These are phyloP conservation scores for Brachyalestes nurse DNA, from an alignment of 2,797 vertebrate genomes.

Conservation along the genomic window DNA sequence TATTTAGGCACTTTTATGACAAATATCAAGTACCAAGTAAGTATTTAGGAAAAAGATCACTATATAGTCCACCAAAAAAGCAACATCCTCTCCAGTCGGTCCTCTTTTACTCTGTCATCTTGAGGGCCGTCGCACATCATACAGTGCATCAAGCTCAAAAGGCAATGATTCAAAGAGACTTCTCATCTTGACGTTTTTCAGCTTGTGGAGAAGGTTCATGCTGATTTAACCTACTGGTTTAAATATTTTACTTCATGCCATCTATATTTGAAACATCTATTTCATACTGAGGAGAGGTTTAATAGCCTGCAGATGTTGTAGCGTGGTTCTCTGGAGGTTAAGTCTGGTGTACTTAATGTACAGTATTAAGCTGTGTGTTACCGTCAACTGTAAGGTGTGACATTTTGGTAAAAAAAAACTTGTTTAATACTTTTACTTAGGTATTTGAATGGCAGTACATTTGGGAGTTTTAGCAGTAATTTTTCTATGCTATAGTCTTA, in stretches of 20 bases:
- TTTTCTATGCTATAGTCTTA: not conserved
- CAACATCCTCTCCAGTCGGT: conserved; percentile 5
- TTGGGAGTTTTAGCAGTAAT: not conserved
- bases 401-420: not conserved
- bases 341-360: not conserved
- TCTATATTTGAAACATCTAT: conserved; percentile 53
- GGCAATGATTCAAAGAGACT: conserved; percentile 36
- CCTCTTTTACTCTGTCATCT: conserved; percentile 22
- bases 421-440: not conserved
- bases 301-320: conserved; percentile 27
- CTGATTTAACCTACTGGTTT: conserved; percentile 47
- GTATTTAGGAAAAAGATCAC: not conserved
- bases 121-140: conserved; percentile 8
- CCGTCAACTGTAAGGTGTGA: not conserved
- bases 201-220: conserved; percentile 39
- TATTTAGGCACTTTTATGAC: not conserved
- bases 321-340: not conserved
- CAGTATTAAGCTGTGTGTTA: not conserved
- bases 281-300: conserved; percentile 46
- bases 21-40: no score
- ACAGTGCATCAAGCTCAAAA: conserved; percentile 25
- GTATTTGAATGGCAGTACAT: not conserved
- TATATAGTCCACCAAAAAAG: not conserved
- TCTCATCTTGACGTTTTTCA: conserved; percentile 41
- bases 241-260: conserved; percentile 53